Evolutionary conservation across 2,888 invertebrate species (phyloP), one percentile per base, ranked within the genome.

Genomic region (Apodemia duryi): DNA sequence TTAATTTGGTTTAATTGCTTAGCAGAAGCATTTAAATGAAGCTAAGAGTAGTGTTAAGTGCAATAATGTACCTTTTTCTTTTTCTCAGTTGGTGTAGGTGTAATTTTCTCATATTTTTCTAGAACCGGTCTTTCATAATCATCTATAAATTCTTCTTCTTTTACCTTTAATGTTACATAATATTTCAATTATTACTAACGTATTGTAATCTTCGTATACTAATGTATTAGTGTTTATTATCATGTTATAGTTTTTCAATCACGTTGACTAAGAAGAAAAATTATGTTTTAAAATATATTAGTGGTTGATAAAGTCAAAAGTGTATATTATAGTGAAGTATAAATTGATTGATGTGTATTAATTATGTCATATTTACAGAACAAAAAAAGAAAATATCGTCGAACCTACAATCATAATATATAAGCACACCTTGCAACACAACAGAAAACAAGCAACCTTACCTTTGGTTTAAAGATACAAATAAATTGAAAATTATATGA

Each of bases 81-180:
- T 88, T 89, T 91, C 77, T 89, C 89, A 69, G 77, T 74, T 46
- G 92, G 91, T 75, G 92, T 92, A 52, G 92, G 91, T 74, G 92
- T 82, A 62, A 92, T 83, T 82, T 93, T 94, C 80, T 95, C 94
- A 76, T 94, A 95, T 86, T 94, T 95, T 79, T 96, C 95, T 68
- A 95, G 92, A 65, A 94, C 94, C 0, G 96, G 94, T 72, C 95
- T 93, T 76, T 96, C 96, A 81, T 96, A 96, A 88, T 96, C 96
- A 65, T 95, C 95, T 77, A 91, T 75, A 79, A 91, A 91, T 73
- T 91, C 91, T 75, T 86, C 88, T 72, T 84, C 87, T 69, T 74
- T 83, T 71, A 88, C 91, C 91, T 91, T 88, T 74, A 79, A 81
- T 57, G 32, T 32, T 57, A 57, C 78, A 74, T 61, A 60, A 38